Base-by-base conservation (phyloP, 2,888 invertebrate species). In the Macrophya alboannulata region DNA sequence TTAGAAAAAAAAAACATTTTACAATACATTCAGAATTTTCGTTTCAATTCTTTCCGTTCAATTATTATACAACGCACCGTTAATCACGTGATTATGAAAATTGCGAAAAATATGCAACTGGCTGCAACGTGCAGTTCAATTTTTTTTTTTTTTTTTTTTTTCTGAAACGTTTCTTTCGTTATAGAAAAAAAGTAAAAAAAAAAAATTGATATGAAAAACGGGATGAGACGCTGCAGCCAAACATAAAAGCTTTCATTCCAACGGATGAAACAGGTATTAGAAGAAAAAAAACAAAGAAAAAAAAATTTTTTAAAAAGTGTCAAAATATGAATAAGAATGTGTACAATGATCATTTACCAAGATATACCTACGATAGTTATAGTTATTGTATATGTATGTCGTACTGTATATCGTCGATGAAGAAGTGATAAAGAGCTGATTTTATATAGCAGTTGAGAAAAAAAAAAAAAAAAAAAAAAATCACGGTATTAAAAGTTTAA, bases 321-420 rank as follows among this genome's bases (percentile, higher is more conserved):
- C 71, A 71, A 71, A 48, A 76, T 76, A 74, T 74, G 37, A 74
- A 74, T 71, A 40, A 71, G 40, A 71, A 71, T 71, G 9, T 40
- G 40, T 17, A 31, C 1, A 31, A 15, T 71, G 17, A 40, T 71
- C n/a, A 8, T n/a, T 71, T 40, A 40, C 25, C 21, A 45, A 76
- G 15, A 10, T 76, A 40, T 71, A 25, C n/a, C 55, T 21, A 21
- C 10, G 62, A 21, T 62, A 25, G 25, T 25, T 25, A 12, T 31
- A 31, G 3, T 25, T 62, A 62, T 21, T 62, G 10, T 62, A 62
- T 25, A 9, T 25, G 17, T 68, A 68, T 68, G 68, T 68, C 31
- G 31, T 68, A 31, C 31, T 31, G 31, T 31, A 21, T 31, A 31
- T 25, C 15, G 31, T 68, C 68, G 31, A 31, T 68, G 68, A 68